Base-by-base conservation (phyloP, 2,113 vertebrate genomes). In the Thalassoma bifasciatum region DNA sequence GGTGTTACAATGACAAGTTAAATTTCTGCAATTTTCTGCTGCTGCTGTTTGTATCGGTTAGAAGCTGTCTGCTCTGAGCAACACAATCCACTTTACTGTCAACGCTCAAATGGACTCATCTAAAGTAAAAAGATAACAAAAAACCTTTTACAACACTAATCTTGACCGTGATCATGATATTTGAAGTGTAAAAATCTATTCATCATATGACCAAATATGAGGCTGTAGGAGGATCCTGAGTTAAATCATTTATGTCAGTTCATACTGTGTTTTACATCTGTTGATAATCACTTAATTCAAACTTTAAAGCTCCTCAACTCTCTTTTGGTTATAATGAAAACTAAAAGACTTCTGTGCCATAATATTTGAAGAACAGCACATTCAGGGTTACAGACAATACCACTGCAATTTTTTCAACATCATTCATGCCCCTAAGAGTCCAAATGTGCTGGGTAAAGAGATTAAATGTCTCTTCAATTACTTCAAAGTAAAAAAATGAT, bases 1-100 rank as follows among this genome's bases (percentile, higher is more conserved):
- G 36, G 69, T 69, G 69, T 54, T 74, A 22, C 26, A 23, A 36
- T 64, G 62, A 74, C 62, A 83, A 60, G 72, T 79, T 64, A 26
- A 50, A 72, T 64, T 61, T 69, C 54, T 14, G 47, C 66, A 62
- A 46, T 78, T 73, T 81, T 72, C 24, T 47, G 54, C 64, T 58
- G n/a, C 34, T 67, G 69, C 62, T 57, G 51, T 82, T 81, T 79
- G 47, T 37, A 34, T 64, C 66, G 49, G 74, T 77, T 67, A 42
- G 19, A 60, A 23, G 46, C 47, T 66, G 58, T 56, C 56, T 16
- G 23, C 67, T 50, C 38, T 22, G 8, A 72, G 34, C 56, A 1
- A 34, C 53, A 62, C 70, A 66, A 68, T 42, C 59, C 21, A 8
- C 24, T 34, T 10, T 23, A 52, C 44, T n/a, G 34, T 70, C 50